Conservation (phyloP, 2,113 vertebrate genomes). For the Lanius ludovicianus region DNA sequence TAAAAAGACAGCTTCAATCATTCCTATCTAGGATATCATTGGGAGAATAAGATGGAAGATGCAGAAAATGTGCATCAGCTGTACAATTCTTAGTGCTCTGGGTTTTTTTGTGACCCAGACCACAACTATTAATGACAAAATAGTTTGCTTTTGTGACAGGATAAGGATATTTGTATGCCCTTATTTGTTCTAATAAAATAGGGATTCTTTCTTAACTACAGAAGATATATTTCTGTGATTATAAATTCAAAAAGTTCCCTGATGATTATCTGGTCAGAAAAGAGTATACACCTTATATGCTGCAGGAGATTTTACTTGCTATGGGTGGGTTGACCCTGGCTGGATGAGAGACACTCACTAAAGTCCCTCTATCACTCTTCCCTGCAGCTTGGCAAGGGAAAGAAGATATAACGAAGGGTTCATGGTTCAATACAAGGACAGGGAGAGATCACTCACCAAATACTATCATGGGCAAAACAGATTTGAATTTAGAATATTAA, state of each 20-base stretch:
- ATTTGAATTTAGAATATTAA: not conserved
- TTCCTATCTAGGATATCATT: not conserved
- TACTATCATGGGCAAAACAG: not conserved
- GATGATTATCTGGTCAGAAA: not conserved
- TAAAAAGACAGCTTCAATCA: conserved; percentile 4
- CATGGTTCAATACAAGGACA: not conserved
- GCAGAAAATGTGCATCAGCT: not conserved
- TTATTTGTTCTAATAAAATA: not conserved
- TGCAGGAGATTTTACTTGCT: not conserved
- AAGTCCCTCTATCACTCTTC: not conserved
- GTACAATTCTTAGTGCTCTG: not conserved
- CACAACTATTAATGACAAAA: not conserved
- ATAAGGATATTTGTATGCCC: not conserved
- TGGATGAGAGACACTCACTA: not conserved
- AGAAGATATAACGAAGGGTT: not conserved
- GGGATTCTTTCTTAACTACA: not conserved
- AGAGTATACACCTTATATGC: not conserved
- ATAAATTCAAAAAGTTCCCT: not conserved
- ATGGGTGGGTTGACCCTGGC: not conserved
- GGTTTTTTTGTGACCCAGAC: not conserved
- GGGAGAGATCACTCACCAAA: not conserved
- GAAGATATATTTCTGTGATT: not conserved
- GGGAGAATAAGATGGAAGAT: not conserved
- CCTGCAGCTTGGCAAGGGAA: not conserved
- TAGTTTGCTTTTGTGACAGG: not conserved